phyloP scores from a whole-genome alignment of 1,140 invertebrate genomes.

The Riptortus pedestris region DNA sequence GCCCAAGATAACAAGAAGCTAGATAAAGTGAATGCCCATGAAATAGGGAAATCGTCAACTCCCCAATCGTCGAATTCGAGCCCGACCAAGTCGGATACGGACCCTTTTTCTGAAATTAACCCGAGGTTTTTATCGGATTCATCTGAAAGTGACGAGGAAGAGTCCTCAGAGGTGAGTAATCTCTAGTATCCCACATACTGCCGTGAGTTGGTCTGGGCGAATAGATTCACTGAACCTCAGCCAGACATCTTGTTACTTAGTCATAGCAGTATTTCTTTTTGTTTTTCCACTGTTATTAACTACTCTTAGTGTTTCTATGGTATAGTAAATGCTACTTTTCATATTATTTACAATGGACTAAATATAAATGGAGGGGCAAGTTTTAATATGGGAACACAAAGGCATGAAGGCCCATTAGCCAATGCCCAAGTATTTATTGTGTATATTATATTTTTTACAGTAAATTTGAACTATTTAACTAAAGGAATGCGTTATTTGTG shows the following conservation, averaged over 20 bases:
- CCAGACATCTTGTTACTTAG: constrained; percentile 34
- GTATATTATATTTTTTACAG: no score
- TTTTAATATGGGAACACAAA: constrained; percentile 18
- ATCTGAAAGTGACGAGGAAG: constrained; percentile 84
- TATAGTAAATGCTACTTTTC: background rate
- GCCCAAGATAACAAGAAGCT: constrained; percentile 63
- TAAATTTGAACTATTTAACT: no score
- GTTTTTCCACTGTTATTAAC: background rate
- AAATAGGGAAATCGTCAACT: constrained; percentile 47
- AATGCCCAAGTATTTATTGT: background rate
- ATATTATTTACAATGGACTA: background rate
- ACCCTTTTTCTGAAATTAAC: constrained; percentile 61
- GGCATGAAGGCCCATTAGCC: constrained; percentile 11
- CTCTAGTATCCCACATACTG: constrained; percentile 8
- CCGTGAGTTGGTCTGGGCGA: constrained; percentile 15
- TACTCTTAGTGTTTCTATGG: background rate
- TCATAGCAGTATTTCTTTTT: constrained; percentile 12
- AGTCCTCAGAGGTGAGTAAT: constrained; percentile 71
- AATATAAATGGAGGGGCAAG: constrained; percentile 7
- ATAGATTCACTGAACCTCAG: constrained; percentile 30
- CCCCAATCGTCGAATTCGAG: constrained; percentile 50
- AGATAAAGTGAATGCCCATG: constrained; percentile 52
- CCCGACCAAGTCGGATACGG: constrained; percentile 64
- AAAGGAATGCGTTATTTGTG: no score
- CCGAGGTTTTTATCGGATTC: constrained; percentile 77